Percentiles rank a stretch among this genome's conserved stretches.
phyloP scores from a whole-genome alignment of 2,888 invertebrate species.

The Gymnoscelis rufifasciata region DNA sequence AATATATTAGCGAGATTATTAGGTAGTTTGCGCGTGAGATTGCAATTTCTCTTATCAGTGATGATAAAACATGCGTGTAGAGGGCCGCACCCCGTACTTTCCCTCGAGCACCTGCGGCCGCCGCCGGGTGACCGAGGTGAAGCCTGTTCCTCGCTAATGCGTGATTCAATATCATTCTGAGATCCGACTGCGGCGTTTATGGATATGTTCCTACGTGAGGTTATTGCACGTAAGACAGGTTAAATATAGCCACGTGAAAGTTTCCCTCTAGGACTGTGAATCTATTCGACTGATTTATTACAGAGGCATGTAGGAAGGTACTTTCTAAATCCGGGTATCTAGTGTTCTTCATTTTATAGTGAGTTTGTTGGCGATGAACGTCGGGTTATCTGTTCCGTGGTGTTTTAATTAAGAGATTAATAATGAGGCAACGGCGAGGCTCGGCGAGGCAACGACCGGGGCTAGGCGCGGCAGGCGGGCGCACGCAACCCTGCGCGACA shows the following conservation, averaged over 20 bases:
- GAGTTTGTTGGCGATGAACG: constrained; percentile 19
- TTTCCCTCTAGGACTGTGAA: constrained; percentile 34
- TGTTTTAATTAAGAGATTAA: constrained; percentile 65
- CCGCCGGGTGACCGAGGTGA: constrained; percentile 44
- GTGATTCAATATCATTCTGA: constrained; percentile 54
- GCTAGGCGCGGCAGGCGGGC: constrained; percentile 60
- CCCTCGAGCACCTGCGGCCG: constrained; percentile 54
- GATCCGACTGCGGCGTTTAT: constrained; percentile 51
- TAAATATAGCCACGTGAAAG: constrained; percentile 50
- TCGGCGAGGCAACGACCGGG: constrained; percentile 60
- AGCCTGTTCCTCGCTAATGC: constrained; percentile 53
- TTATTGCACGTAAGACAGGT: constrained; percentile 54
- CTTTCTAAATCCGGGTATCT: constrained; percentile 1
- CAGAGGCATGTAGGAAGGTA: constrained; percentile 9
- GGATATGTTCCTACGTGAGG: constrained; percentile 54
- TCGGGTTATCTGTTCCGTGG: constrained; percentile 15
- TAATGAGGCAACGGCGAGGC: constrained; percentile 55
- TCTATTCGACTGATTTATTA: constrained; percentile 19
- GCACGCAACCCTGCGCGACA: constrained; percentile 67
- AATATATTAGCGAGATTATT: constrained; percentile 40
- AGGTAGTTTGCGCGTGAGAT: constrained; percentile 52
- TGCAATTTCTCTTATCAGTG: constrained; percentile 72
- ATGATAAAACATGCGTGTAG: constrained; percentile 73
- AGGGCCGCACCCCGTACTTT: constrained; percentile 71
- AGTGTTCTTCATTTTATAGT: constrained; percentile 7